These are phyloP conservation scores for Drosophila prosaltans DNA, from an alignment of 1,140 invertebrate genomes.

Conservation along the genomic window DNA sequence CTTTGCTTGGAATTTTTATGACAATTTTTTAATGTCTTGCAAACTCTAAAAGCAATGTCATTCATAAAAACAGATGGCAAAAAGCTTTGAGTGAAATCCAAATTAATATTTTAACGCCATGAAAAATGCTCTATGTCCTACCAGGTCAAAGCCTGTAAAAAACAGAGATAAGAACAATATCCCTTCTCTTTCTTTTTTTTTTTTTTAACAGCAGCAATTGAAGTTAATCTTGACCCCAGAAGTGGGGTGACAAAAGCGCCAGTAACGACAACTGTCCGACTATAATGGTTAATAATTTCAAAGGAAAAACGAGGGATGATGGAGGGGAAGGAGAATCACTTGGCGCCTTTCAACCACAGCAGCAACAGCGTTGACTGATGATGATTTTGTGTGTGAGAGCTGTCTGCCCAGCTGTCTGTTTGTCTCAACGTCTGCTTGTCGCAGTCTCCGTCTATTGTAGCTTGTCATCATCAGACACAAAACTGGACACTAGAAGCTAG, in stretches of 20 bases:
- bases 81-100: not conserved
- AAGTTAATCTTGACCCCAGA: constrained; percentile 25
- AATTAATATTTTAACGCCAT: constrained; percentile 4
- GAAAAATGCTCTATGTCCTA: not conserved
- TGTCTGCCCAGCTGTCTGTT: not conserved
- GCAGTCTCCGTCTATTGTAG: constrained; percentile 15
- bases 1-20: not conserved
- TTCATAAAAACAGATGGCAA: not conserved
- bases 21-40: not conserved
- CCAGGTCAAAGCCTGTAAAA: not conserved
- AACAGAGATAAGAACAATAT: not conserved
- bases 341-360: constrained; percentile 20
- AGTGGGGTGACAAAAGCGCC: constrained; percentile 16
- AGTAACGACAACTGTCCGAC: constrained; percentile 34
- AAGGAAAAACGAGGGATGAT: not conserved
- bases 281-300: constrained; percentile 39
- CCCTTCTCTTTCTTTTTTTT: not conserved
- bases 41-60: not conserved
- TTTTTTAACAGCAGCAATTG: constrained; percentile 13
- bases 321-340: constrained; percentile 7
- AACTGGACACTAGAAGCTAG: not conserved
- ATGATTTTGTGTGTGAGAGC: constrained; percentile 38
- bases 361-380: constrained; percentile 48
- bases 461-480: constrained; percentile 42
- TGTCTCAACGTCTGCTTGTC: not conserved